Conservation (phyloP, 2,113 vertebrate genomes). For the Gavialis gangeticus region DNA sequence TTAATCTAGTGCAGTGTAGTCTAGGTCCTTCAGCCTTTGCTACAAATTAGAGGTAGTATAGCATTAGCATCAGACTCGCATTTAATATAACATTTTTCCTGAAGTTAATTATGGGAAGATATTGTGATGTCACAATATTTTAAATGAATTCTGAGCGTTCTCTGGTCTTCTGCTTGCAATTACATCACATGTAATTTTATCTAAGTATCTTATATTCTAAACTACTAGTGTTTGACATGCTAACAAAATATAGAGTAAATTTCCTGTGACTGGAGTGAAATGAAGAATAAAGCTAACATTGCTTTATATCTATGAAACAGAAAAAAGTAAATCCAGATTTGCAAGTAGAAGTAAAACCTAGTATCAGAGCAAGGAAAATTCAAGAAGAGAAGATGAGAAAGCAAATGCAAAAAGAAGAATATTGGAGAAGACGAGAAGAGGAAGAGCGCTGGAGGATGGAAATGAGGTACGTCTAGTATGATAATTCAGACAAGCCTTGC, state of each 20-base stretch:
- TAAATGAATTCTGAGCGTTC: not conserved
- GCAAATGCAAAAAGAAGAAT: conserved; percentile 98
- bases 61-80: not conserved
- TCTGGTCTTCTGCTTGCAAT: not conserved
- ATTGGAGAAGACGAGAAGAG: conserved; percentile 96
- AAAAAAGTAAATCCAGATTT: conserved; percentile 99
- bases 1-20: rapidly evolving
- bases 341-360: conserved; percentile 98
- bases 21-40: not conserved
- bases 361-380: conserved; percentile 96
- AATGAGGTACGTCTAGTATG: conserved; percentile 86
- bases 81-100: not conserved
- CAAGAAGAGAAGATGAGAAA: conserved; percentile 99
- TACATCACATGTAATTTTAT: not conserved
- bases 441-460: conserved; percentile 99
- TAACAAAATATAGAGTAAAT: not conserved
- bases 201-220: not conserved
- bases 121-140: not conserved
- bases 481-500: not conserved
- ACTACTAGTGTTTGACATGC: not conserved
- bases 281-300: not conserved
- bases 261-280: not conserved
- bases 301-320: conserved; percentile 70
- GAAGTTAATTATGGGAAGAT: not conserved
- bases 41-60: not conserved